Conservation (phyloP, 2,888 invertebrate species). For the Sabellastarte sp. region DNA sequence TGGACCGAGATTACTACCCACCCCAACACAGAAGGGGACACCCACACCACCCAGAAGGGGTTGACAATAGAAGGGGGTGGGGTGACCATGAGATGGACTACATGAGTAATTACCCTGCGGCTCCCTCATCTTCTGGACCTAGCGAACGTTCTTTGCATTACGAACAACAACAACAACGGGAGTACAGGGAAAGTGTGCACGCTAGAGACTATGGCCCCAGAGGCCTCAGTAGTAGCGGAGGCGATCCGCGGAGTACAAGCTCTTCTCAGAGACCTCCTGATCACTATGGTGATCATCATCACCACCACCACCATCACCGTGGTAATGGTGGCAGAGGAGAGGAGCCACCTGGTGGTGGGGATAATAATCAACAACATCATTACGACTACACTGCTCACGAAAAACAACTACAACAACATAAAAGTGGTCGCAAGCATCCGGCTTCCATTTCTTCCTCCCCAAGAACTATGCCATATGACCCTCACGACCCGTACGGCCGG, state of each 20-base stretch:
- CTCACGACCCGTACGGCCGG: neutral
- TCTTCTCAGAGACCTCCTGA: too few relatives aligned
- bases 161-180: neutral
- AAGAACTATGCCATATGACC: neutral
- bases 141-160: neutral
- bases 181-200: neutral
- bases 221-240: too few relatives aligned
- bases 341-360: neutral
- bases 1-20: too few relatives aligned
- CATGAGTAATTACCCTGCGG: neutral
- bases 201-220: neutral
- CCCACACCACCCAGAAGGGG: too few relatives aligned
- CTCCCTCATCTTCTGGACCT: neutral
- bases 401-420: too few relatives aligned
- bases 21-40: neutral
- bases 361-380: too few relatives aligned
- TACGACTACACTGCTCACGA: too few relatives aligned
- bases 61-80: too few relatives aligned
- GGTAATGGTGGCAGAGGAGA: neutral
- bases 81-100: neutral
- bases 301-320: neutral
- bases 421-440: too few relatives aligned
- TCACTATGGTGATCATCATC: neutral
- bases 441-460: too few relatives aligned
- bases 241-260: too few relatives aligned